A percentile compares a stretch with the other conserved stretches of the same genome.
phyloP scores from a whole-genome alignment of 2,113 vertebrate species.

The Eclectus roratus region DNA sequence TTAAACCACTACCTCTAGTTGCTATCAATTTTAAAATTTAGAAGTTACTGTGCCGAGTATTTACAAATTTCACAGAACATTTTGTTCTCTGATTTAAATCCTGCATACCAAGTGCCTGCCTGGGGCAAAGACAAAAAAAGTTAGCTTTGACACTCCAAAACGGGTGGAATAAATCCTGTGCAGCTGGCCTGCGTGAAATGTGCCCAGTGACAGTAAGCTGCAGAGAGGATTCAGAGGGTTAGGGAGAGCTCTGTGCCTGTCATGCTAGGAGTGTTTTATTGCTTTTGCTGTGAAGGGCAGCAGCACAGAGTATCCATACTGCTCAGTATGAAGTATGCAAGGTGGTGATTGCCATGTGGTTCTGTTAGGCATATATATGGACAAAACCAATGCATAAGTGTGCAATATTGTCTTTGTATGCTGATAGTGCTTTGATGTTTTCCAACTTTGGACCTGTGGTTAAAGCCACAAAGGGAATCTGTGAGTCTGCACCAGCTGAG shows the following conservation, averaged over 20 bases:
- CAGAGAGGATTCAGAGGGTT: neutral
- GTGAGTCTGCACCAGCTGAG: neutral
- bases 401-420: neutral
- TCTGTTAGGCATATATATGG: neutral
- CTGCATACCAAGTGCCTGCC: constrained; percentile 15
- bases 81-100: constrained; percentile 50
- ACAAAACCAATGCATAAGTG: neutral
- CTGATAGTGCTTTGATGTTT: neutral
- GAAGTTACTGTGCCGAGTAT: neutral
- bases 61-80: constrained; percentile 32
- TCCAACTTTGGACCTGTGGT: neutral
- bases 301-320: neutral
- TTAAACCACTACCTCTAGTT: neutral
- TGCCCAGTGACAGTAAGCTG: neutral
- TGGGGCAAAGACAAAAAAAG: constrained; percentile 3
- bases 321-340: neutral
- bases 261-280: neutral
- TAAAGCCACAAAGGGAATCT: neutral
- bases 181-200: constrained; percentile 57
- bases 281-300: neutral
- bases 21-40: neutral
- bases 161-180: constrained; percentile 43
- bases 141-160: constrained; percentile 42
- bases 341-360: neutral
- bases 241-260: constrained; percentile 22